phyloP scores from a whole-genome alignment of 2,797 vertebrate species.

The Sylvia borin region DNA sequence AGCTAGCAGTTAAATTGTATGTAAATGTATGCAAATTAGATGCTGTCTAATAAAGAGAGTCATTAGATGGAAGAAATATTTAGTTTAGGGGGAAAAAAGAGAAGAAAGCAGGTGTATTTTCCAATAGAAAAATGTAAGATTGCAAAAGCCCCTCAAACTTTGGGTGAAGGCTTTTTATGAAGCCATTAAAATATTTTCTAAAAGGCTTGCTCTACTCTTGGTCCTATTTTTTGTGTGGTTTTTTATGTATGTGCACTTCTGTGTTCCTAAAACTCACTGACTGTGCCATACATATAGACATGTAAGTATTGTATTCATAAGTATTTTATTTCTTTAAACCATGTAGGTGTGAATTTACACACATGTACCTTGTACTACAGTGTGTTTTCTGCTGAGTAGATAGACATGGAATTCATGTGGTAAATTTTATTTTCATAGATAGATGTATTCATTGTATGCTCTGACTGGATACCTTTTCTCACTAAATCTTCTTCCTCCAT shows the following conservation, averaged over 20 bases:
- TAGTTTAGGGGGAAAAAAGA: slow-evolving; percentile 73
- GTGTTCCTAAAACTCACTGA: background rate
- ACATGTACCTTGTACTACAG: background rate
- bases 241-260: slow-evolving; percentile 24
- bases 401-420: background rate
- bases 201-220: slow-evolving; percentile 63
- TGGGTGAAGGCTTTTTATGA: slow-evolving; percentile 70
- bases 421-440: slow-evolving; percentile 1
- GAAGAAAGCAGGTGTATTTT: slow-evolving; percentile 84
- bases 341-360: background rate
- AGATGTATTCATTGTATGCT: background rate
- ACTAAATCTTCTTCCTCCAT: background rate
- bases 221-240: slow-evolving; percentile 52
- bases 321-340: background rate
- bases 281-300: background rate
- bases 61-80: slow-evolving; percentile 89
- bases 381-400: background rate
- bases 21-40: slow-evolving; percentile 88
- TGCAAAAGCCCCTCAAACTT: slow-evolving; percentile 76
- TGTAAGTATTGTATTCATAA: background rate
- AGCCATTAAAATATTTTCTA: slow-evolving; percentile 77
- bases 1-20: slow-evolving; percentile 87
- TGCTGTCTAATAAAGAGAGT: slow-evolving; percentile 87
- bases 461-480: background rate
- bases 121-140: slow-evolving; percentile 77